These are phyloP conservation scores for Lerema accius DNA, from an alignment of 1,140 invertebrate genomes.

Conservation along the genomic window DNA sequence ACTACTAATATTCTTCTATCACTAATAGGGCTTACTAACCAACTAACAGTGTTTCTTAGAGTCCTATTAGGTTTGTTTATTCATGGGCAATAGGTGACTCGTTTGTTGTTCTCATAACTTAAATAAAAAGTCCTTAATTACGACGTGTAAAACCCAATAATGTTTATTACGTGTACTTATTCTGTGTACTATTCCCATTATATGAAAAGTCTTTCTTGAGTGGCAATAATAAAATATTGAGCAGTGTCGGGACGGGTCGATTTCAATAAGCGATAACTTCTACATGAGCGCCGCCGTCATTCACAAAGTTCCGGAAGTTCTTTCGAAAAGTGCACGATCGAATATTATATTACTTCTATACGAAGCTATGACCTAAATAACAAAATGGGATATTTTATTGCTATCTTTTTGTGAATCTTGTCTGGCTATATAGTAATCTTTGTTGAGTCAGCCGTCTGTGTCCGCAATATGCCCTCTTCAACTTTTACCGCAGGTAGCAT, in stretches of 20 bases:
- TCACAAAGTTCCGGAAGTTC: constrained; percentile 56
- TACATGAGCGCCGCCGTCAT: constrained; percentile 57
- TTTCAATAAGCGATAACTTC: constrained; percentile 76
- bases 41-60: too few relatives aligned
- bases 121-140: too few relatives aligned
- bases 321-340: constrained; percentile 45
- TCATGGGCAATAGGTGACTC: too few relatives aligned
- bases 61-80: too few relatives aligned
- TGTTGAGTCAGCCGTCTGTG: too few relatives aligned
- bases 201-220: constrained; percentile 3
- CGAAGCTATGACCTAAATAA: constrained; percentile 14
- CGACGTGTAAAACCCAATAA: too few relatives aligned
- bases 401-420: neutral
- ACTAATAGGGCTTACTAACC: too few relatives aligned
- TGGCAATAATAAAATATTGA: constrained; percentile 46
- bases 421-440: too few relatives aligned
- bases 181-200: neutral
- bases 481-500: too few relatives aligned
- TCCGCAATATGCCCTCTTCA: too few relatives aligned
- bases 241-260: constrained; percentile 52
- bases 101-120: too few relatives aligned
- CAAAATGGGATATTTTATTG: neutral
- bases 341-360: constrained; percentile 26
- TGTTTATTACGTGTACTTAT: neutral
- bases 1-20: too few relatives aligned